These are phyloP conservation scores for Gnatocerus cornutus DNA, from an alignment of 2,888 invertebrate genomes.

Conservation along the genomic window DNA sequence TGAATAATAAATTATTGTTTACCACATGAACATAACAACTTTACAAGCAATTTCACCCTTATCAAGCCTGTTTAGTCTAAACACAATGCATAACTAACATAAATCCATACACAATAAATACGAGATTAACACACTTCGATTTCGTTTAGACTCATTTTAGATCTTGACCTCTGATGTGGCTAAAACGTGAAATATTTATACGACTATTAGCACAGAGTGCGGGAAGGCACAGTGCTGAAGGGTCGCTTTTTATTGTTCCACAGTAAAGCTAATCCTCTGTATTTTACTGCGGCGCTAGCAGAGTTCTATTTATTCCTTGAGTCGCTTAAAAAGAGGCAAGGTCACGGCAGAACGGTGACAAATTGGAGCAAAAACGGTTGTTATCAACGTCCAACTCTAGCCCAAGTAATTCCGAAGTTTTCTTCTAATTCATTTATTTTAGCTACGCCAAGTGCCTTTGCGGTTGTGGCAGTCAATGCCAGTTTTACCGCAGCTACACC, in stretches of 20 bases:
- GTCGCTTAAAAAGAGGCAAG: slow-evolving; percentile 50
- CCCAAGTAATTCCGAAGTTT: slow-evolving; percentile 49
- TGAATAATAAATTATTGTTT: slow-evolving; percentile 17
- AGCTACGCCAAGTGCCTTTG: slow-evolving; percentile 10
- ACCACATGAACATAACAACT: slow-evolving; percentile 2
- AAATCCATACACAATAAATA: neutral
- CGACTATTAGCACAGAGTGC: slow-evolving; percentile 18
- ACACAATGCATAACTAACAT: neutral
- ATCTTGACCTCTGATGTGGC: slow-evolving; percentile 6
- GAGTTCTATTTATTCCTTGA: slow-evolving; percentile 46
- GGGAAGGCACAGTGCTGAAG: slow-evolving; percentile 28
- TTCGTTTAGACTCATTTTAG: neutral
- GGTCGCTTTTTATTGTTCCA: slow-evolving; percentile 37
- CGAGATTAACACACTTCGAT: neutral
- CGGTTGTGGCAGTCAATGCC: neutral
- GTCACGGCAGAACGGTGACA: slow-evolving; percentile 55
- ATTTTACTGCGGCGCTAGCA: slow-evolving; percentile 30
- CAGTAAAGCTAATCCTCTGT: slow-evolving; percentile 41
- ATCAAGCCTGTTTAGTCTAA: neutral
- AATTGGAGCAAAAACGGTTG: slow-evolving; percentile 54
- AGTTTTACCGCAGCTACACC: no score
- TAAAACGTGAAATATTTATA: slow-evolving; percentile 24
- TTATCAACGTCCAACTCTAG: slow-evolving; percentile 48
- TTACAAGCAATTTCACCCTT: slow-evolving; percentile 9
- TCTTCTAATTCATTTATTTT: slow-evolving; percentile 47